Conservation (phyloP, 2,113 vertebrate genomes). For the Gila orcuttii region DNA sequence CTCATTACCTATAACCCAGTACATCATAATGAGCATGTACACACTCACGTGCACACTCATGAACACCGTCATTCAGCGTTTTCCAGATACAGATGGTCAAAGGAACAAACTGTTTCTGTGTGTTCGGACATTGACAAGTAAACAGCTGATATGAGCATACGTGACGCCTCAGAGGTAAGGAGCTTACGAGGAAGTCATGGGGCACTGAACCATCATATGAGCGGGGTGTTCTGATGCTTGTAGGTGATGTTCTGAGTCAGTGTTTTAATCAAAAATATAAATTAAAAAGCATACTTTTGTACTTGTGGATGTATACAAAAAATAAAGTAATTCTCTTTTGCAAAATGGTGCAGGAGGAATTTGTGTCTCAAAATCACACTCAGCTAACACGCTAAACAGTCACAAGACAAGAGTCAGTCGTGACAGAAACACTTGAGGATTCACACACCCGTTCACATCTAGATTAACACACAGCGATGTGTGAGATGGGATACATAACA, state of each 20-base stretch:
- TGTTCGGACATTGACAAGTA: not conserved
- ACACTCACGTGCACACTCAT: not conserved
- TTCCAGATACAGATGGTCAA: not conserved
- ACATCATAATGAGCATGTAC: constrained; percentile 4
- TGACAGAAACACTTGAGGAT: constrained; percentile 20
- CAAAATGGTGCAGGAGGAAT: not conserved
- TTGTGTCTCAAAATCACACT: not conserved
- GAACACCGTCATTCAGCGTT: not conserved
- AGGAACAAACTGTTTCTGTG: constrained; percentile 8
- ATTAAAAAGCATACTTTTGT: not conserved
- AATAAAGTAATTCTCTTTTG: not conserved
- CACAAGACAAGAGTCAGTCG: constrained; percentile 16
- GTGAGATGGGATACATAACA: constrained; percentile 28
- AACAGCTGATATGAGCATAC: not conserved
- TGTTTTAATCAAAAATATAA: no score
- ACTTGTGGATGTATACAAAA: not conserved
- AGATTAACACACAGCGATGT: constrained; percentile 8
- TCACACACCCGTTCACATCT: constrained; percentile 25
- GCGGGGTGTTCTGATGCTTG: not conserved
- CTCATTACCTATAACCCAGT: not conserved
- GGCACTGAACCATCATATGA: not conserved
- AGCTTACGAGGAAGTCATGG: not conserved
- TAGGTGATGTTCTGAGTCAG: no score
- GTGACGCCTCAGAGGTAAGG: not conserved
- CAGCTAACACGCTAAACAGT: not conserved